Conservation (phyloP, 2,888 invertebrate species). For the Troglohyphantes excavatus region DNA sequence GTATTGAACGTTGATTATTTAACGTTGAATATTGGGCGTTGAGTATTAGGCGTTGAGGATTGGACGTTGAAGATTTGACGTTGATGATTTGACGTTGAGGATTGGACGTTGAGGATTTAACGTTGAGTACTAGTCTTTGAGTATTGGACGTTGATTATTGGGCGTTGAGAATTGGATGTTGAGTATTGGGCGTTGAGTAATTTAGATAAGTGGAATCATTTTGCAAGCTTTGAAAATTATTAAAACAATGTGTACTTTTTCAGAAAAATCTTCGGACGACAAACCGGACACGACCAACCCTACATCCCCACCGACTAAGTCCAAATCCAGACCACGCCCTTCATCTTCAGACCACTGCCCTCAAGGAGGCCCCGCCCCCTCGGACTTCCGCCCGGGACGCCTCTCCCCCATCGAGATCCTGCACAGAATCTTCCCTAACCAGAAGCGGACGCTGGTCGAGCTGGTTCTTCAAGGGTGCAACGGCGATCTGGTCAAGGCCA, state of each 20-base stretch:
- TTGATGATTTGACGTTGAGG: too few species aligned
- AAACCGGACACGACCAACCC: constrained; percentile 21
- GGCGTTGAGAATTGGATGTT: too few species aligned
- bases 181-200: too few species aligned
- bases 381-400: constrained; percentile 79
- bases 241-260: not conserved
- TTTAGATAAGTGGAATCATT: too few species aligned
- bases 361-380: constrained; percentile 60
- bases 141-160: too few species aligned
- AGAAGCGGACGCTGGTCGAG: constrained; percentile 93
- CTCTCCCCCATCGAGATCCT: constrained; percentile 88
- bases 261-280: constrained; percentile 38
- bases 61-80: too few species aligned
- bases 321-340: constrained; percentile 30
- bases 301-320: not conserved
- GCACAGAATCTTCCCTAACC: constrained; percentile 91
- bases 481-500: constrained; percentile 93
- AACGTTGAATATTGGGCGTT: too few species aligned
- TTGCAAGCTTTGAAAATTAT: too few species aligned
- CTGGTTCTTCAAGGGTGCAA: constrained; percentile 95
- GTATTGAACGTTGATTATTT: too few species aligned
- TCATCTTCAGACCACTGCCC: constrained; percentile 18
- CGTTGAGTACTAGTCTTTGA: too few species aligned
- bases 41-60: too few species aligned
- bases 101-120: too few species aligned